Evolutionary conservation across 2,797 vertebrate species (phyloP).

Genomic region (Halcyon smyrnensis): DNA sequence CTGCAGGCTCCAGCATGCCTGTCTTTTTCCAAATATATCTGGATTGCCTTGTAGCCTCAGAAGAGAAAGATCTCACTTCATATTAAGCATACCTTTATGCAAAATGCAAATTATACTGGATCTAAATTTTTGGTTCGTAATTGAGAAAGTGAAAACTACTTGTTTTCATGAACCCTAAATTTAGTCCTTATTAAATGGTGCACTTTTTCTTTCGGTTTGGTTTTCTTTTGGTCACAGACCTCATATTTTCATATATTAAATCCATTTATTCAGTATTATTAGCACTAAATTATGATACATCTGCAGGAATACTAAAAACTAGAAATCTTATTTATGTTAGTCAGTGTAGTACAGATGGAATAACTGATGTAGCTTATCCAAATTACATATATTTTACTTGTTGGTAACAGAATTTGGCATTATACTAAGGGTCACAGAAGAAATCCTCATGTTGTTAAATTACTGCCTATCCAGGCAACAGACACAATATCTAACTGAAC

Average conservation of each 20-base stretch:
- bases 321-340: background rate
- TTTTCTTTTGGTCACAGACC: background rate
- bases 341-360: background rate
- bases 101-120: background rate
- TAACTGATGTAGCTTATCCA: background rate
- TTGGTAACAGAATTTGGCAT: background rate
- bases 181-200: background rate
- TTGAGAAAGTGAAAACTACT: background rate
- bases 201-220: background rate
- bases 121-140: background rate
- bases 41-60: accelerated
- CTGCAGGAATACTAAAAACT: background rate
- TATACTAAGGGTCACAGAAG: background rate
- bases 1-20: background rate
- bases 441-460: background rate
- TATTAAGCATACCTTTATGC: background rate
- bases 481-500: background rate
- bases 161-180: background rate
- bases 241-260: background rate
- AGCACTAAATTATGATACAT: background rate
- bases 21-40: background rate
- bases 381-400: background rate
- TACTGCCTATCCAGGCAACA: background rate
- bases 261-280: constrained; percentile 9
- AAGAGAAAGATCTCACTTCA: background rate